Evolutionary conservation across 2,797 vertebrate species (phyloP).

Genomic region (Mus caroli): DNA sequence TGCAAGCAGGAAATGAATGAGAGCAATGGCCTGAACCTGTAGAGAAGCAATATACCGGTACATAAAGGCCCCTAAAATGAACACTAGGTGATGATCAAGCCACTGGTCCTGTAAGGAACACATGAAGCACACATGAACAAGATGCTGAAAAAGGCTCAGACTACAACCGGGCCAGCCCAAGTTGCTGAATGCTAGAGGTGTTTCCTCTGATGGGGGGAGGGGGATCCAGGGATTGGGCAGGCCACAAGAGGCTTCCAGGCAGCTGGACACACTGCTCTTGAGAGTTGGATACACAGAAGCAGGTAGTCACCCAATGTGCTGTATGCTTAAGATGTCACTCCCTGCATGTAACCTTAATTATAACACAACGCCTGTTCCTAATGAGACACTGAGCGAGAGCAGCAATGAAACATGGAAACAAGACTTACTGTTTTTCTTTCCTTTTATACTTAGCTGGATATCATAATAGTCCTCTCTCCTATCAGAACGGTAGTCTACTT

Average conservation of each 20-base stretch:
- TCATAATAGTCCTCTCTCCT: constrained; percentile 99
- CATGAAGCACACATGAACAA: fast-evolving
- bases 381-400: neutral
- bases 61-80: neutral
- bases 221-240: neutral
- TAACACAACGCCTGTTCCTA: neutral
- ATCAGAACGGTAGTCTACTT: constrained; percentile 98
- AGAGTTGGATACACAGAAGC: neutral
- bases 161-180: neutral
- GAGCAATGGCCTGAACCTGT: neutral
- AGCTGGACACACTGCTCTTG: neutral
- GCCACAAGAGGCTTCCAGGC: neutral
- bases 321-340: neutral
- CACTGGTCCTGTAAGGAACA: neutral
- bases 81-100: neutral
- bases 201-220: neutral
- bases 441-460: constrained; percentile 99
- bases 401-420: neutral
- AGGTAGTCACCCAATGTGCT: too few species aligned
- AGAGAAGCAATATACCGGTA: neutral
- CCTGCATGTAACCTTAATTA: neutral
- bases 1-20: neutral
- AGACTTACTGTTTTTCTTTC: constrained; percentile 99
- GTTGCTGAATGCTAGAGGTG: too few species aligned
- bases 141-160: neutral